Conservation (phyloP, 2,797 vertebrate species). For the Diplodus puntazzo region DNA sequence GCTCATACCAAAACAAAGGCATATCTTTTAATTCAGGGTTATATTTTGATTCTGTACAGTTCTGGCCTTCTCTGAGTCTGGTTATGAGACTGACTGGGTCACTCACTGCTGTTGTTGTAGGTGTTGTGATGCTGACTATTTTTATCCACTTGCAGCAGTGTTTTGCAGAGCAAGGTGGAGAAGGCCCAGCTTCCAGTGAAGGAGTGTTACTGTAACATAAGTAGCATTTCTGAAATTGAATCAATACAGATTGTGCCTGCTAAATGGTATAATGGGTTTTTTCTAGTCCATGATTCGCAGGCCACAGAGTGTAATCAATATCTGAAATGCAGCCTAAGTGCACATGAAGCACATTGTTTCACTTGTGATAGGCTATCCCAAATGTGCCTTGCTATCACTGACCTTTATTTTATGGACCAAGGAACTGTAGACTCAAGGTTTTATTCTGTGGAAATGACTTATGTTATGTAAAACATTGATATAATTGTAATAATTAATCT, state of each 20-base stretch:
- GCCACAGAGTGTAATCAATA: conserved; percentile 84
- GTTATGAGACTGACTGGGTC: conserved; percentile 55
- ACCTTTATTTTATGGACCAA: conserved; percentile 42
- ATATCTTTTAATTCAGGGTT: conserved; percentile 3
- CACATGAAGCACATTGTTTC: conserved; percentile 79
- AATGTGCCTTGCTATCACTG: conserved; percentile 54
- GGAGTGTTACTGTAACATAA: conserved; percentile 80
- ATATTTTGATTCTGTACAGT: conserved; percentile 1
- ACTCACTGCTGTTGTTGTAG: conserved; percentile 56
- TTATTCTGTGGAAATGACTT: conserved; percentile 28
- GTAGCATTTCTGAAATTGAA: conserved; percentile 79
- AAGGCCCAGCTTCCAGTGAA: conserved; percentile 70
- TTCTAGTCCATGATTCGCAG: conserved; percentile 73
- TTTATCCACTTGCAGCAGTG: conserved; percentile 64
- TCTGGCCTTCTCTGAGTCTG: conserved; percentile 22
- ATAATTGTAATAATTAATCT: neutral
- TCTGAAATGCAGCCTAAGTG: conserved; percentile 83
- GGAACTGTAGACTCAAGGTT: conserved; percentile 16
- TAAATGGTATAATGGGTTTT: conserved; percentile 87
- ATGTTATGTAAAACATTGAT: neutral
- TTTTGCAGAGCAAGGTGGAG: conserved; percentile 70
- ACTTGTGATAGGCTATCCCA: conserved; percentile 62
- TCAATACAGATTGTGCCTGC: conserved; percentile 82
- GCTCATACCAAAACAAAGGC: conserved; percentile 12
- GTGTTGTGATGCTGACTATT: conserved; percentile 72